These are phyloP conservation scores for Ellobium chinense DNA, from an alignment of 2,888 invertebrate species.

Conservation along the genomic window DNA sequence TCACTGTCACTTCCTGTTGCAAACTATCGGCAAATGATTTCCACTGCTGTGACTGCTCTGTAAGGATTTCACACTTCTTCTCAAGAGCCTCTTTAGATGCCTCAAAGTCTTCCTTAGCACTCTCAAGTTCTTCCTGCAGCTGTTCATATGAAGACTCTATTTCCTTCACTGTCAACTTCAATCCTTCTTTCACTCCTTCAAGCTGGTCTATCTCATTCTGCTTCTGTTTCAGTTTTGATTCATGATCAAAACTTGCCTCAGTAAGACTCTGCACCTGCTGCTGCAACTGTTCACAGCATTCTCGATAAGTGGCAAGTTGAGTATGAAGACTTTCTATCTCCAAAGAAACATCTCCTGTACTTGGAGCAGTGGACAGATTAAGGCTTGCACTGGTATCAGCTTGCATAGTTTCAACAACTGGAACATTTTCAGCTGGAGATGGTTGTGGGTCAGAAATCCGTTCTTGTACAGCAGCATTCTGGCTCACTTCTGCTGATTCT, in stretches of 20 bases:
- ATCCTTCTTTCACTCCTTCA: constrained; percentile 45
- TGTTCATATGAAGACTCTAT: constrained; percentile 49
- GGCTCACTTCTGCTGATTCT: constrained; percentile 29
- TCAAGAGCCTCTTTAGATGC: constrained; percentile 20
- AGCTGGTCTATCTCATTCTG: constrained; percentile 48
- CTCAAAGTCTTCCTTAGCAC: constrained; percentile 30
- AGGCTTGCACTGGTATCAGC: background rate
- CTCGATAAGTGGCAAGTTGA: constrained; percentile 59
- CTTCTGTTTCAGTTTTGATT: constrained; percentile 45
- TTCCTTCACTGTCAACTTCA: constrained; percentile 41
- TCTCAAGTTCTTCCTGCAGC: constrained; percentile 57
- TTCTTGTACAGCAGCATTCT: background rate
- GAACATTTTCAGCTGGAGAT: background rate
- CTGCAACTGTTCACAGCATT: constrained; percentile 64
- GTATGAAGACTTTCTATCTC: constrained; percentile 55
- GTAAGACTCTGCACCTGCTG: constrained; percentile 61
- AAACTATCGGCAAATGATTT: constrained; percentile 37
- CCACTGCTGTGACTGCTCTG: constrained; percentile 40
- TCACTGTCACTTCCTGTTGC: constrained; percentile 27
- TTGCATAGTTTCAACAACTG: background rate
- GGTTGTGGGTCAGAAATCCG: background rate
- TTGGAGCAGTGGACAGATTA: background rate
- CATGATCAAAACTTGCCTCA: constrained; percentile 43
- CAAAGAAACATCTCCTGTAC: background rate
- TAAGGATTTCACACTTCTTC: constrained; percentile 26